Evolutionary conservation across 2,888 invertebrate species (phyloP), one percentile per base, ranked within the genome.

Genomic region (Atethmia centrago): DNA sequence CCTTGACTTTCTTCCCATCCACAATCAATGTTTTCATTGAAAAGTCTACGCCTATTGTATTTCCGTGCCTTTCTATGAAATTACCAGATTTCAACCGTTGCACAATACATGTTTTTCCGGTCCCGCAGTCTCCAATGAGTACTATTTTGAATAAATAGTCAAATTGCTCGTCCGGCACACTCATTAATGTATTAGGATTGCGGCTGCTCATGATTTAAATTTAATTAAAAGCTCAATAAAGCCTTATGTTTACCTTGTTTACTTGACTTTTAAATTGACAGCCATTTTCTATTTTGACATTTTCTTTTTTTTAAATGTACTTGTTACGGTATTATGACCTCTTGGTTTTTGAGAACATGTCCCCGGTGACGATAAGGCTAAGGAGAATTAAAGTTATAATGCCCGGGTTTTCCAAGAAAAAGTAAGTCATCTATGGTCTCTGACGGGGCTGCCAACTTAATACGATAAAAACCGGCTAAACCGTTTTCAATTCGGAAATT

Each of bases 41-140:
- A 96, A 99, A 99, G 95, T 99, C 99, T 73, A 99, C 99, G 82
- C 99, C 99, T 92, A 99, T 99, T 64, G 99, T 99, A 92, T 98
- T 99, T 76, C 99, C 99, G 95, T 99, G 99, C 85, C 98, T 97
- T 96, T 99, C 99, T 85, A 99, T 98, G 92, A 99, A 99, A 88
- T 98, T 99, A 77, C 99, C 99, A 79, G 99, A 99, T 94, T 99
- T 99, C 94, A 99, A 98, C 87, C 99, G 97, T 95, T 99, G 99
- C 77, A 99, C 99, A 85, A 99, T 98, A 91, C 98, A 99, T 80
- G 99, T 99, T 97, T 99, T 99, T 45, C 99, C 98, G 49, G 98
- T 98, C 42, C 98, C 98, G 94, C 98, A 98, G 90, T 98, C 98
- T 68, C 99, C 99, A 89, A 99, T 99, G 77, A 99, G 96, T 64